Evolutionary conservation across 2,797 vertebrate species (phyloP).

Genomic region (Chelidonichthys spinosus): DNA sequence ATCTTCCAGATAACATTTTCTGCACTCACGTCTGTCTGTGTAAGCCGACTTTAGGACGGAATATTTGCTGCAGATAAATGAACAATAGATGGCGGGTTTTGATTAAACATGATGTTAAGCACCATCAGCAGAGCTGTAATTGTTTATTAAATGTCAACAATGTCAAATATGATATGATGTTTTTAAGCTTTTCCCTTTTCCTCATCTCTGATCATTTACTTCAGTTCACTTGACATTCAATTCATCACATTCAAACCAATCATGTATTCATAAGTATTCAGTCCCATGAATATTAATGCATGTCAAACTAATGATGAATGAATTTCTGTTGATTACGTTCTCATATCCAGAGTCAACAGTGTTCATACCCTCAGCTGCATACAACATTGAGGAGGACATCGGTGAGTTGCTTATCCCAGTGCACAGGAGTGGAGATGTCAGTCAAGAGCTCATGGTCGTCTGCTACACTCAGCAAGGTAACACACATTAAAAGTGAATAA

Average conservation of each 20-base stretch:
- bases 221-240: constrained; percentile 25
- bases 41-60: constrained; percentile 27
- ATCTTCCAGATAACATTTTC: constrained; percentile 20
- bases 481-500: neutral
- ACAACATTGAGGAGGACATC: constrained; percentile 90
- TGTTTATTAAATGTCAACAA: constrained; percentile 19
- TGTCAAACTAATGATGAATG: constrained; percentile 7
- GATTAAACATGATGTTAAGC: constrained; percentile 53
- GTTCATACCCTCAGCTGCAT: constrained; percentile 89
- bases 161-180: constrained; percentile 40
- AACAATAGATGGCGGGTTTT: constrained; percentile 32
- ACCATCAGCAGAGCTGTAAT: constrained; percentile 36
- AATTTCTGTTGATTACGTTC: constrained; percentile 7
- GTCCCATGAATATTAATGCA: neutral
- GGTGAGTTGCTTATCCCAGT: constrained; percentile 94
- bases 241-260: constrained; percentile 2
- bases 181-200: constrained; percentile 10
- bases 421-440: constrained; percentile 90
- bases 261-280: neutral
- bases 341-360: constrained; percentile 90
- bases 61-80: constrained; percentile 44
- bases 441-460: constrained; percentile 94
- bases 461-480: constrained; percentile 96
- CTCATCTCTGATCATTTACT: constrained; percentile 26
- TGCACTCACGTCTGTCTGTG: constrained; percentile 23